Base-by-base conservation (phyloP, 1,140 invertebrate genomes). In the Drosophila ogumai region DNA sequence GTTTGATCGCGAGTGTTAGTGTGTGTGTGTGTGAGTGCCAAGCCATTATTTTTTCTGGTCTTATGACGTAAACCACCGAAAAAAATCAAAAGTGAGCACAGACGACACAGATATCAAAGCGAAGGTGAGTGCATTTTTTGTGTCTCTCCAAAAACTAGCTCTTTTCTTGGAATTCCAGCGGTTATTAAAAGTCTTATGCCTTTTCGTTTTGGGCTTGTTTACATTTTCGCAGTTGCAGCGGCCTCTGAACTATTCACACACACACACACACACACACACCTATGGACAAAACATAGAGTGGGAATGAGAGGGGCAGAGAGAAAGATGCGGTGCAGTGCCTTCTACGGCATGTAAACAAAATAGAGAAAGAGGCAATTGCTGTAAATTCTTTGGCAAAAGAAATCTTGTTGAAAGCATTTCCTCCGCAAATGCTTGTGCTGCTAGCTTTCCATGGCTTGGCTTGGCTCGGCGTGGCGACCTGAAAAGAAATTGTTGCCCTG, bases 381-480 rank as follows among this genome's bases (percentile, higher is more conserved):
- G 69, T 72, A 87, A 87, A 87, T 90, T 87, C 84, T 82, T 76
- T 41, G 84, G 81, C 77, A 65, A 69, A 85, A 84, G 81, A 84
- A 85, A 84, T 85, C 84, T 90, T 75, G 85, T 88, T 90, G 84
- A 88, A 88, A 88, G 85, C 84, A 90, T 85, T 85, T 85, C 82
- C 81, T 85, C 72, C 54, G 60, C 75, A 78, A 54, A 60, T 77
- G 74, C 73, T 76, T 68, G 40, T 34, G 49, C 17, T 38, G 57
- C 44, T 25, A 56, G 38, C 75, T 55, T 55, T 28, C 47, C 10
- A n/a, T 50, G 32, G 32, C 32, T 38, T 55, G 34, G 52, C 50
- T 54, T 36, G 12, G 32, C 52, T 38, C 34, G 19, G 13, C 34
- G 34, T 43, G 17, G 38, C 61, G 61, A 65, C 61, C 61, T 65